phyloP scores from a whole-genome alignment of 2,888 invertebrate species.

The Papilio elwesi region DNA sequence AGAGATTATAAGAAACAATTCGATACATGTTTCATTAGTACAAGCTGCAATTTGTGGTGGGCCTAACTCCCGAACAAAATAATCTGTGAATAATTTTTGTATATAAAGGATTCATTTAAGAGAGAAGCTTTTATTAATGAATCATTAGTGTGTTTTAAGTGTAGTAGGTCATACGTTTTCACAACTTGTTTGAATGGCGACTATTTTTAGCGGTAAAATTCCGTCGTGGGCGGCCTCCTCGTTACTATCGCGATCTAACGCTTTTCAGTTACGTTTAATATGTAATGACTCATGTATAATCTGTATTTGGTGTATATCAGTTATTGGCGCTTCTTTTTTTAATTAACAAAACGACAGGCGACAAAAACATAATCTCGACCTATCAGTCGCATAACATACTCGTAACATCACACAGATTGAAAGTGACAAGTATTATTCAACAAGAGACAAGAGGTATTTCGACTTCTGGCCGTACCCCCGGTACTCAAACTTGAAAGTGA shows the following conservation, averaged over 20 bases:
- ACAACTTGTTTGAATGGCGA: slow-evolving; percentile 47
- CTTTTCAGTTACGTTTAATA: slow-evolving; percentile 36
- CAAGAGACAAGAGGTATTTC: too few species aligned
- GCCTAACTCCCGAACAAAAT: too few species aligned
- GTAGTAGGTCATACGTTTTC: slow-evolving; percentile 45
- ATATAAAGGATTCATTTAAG: too few species aligned
- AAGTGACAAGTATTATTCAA: too few species aligned
- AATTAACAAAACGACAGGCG: slow-evolving; percentile 4
- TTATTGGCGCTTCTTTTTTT: slow-evolving; percentile 6
- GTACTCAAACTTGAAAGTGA: too few species aligned
- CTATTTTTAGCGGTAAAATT: slow-evolving; percentile 47
- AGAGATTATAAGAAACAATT: too few species aligned
- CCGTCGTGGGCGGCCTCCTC: slow-evolving; percentile 52
- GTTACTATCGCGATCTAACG: slow-evolving; percentile 48
- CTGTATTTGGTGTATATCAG: slow-evolving; percentile 15
- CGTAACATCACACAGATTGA: too few species aligned
- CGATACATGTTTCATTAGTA: too few species aligned
- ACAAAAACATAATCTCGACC: not conserved
- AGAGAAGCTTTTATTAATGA: slow-evolving; percentile 38
- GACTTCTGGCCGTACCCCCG: too few species aligned
- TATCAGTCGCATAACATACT: too few species aligned
- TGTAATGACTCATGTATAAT: slow-evolving; percentile 43
- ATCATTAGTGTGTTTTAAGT: slow-evolving; percentile 27
- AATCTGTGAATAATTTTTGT: too few species aligned
- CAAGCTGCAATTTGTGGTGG: too few species aligned